Percentiles rank a stretch among this genome's conserved stretches.
Evolutionary conservation across 2,797 vertebrate species (phyloP).

Genomic region (Sarcophilus harrisii): DNA sequence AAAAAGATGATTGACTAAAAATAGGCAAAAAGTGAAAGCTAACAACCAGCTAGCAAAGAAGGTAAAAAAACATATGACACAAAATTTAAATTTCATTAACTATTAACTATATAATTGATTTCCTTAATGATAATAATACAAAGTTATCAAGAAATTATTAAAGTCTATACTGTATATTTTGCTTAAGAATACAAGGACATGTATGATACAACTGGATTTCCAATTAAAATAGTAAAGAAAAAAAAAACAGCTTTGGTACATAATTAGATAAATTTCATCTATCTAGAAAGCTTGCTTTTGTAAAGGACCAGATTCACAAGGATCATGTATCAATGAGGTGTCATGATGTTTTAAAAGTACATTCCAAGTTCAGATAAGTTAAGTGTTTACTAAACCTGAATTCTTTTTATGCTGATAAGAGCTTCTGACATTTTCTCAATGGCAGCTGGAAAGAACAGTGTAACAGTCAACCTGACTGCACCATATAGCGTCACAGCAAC

Average conservation of each 20-base stretch:
- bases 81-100: not conserved
- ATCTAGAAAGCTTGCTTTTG: not conserved
- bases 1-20: not conserved
- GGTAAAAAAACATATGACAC: too few relatives aligned
- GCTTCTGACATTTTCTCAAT: constrained; percentile 93
- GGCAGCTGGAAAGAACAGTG: constrained; percentile 95
- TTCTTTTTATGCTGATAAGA: constrained; percentile 92
- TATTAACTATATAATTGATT: not conserved
- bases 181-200: not conserved
- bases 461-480: constrained; percentile 93
- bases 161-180: rapidly evolving
- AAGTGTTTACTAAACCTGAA: constrained; percentile 87
- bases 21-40: not conserved
- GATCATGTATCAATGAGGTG: not conserved
- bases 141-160: not conserved
- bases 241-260: not conserved
- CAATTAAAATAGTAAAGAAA: not conserved
- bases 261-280: not conserved
- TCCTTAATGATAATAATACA: not conserved
- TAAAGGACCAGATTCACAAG: not conserved
- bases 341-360: not conserved
- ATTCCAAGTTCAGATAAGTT: not conserved
- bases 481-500: constrained; percentile 92
- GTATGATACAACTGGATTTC: rapidly evolving
- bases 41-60: not conserved